Evolutionary conservation across 2,888 invertebrate species (phyloP), one percentile per base, ranked within the genome.

Genomic region (Catocala nupta): DNA sequence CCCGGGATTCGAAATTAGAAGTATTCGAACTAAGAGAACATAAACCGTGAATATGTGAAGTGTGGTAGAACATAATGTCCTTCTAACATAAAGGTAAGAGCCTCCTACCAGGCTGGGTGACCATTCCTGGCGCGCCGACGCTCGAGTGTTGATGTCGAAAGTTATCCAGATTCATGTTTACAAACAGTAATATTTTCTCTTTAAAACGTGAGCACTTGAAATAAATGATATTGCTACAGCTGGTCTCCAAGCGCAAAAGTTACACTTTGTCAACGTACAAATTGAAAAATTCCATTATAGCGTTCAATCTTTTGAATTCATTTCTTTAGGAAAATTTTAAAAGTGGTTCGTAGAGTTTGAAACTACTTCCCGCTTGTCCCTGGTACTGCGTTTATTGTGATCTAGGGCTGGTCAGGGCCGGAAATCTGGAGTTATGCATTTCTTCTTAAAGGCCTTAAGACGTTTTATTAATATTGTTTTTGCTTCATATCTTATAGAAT

Each of bases 221-320:
- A 49, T 33, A 49, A 49, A 49, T 12, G 36, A 51, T 36, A 51
- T 36, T 36, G 50, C 12, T 6, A 7, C 36, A 51, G 34, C 36
- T 36, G 50, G 50, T 51, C 56, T 13, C 48, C 3, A 7, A 10
- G 34, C 25, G 58, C 16, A 36, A 50, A 60, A 73, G 51, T 72
- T 63, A 7, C 10, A 45, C 33, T n/a, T 62, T 62, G 47, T 58
- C 63, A 56, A 70, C 48, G 49, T 0, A 53, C 36, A 63, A 55
- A 61, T 62, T 52, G 39, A 63, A 68, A 64, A 59, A 64, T 45
- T 61, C 44, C n/a, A 59, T 70, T 61, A 64, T n/a, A 43, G 7
- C 55, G 34, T 62, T 45, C 57, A 67, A 56, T 68, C 64, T 68
- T 73, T 70, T 63, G 65, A 70, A 67, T 67, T 55, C 11, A 66